Conservation (phyloP, 1,140 invertebrate species). For the Trachymyrmex cornetzi region DNA sequence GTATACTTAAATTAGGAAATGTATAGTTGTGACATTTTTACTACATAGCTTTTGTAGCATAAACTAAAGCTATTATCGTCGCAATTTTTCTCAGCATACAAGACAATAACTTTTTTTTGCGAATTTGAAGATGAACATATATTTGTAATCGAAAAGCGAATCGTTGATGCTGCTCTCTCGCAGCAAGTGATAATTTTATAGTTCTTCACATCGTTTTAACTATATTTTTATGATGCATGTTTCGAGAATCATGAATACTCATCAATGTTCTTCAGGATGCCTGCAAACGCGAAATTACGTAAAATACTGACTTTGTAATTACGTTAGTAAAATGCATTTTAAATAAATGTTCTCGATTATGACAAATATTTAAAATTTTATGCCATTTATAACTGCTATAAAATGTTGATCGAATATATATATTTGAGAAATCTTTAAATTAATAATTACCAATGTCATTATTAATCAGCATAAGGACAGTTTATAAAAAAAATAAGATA, state of each 20-base stretch:
- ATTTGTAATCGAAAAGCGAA: not conserved
- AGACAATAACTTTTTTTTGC: conserved; percentile 52
- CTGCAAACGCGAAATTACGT: conserved; percentile 35
- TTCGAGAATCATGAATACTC: conserved; percentile 55
- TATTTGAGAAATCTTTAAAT: conserved; percentile 19
- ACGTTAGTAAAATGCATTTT: not conserved
- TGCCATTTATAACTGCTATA: not conserved
- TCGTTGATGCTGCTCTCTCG: conserved; percentile 27
- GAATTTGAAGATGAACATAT: not conserved
- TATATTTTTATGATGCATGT: conserved; percentile 34
- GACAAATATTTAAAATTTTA: not conserved
- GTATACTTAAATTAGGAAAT: not conserved
- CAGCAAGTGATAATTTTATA: conserved; percentile 43
- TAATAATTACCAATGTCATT: not conserved
- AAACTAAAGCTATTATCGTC: not conserved
- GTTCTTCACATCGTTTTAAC: conserved; percentile 19
- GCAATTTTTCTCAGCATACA: not conserved
- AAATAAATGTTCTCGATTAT: conserved; percentile 6
- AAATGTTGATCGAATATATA: not conserved
- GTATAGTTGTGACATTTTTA: conserved; percentile 4
- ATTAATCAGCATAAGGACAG: not conserved
- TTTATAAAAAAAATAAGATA: not conserved
- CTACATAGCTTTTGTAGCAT: not conserved
- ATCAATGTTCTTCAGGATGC: conserved; percentile 62
- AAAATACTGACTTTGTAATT: not conserved